Base-by-base conservation (phyloP, 1,140 invertebrate genomes). In the Solenopsis invicta region DNA sequence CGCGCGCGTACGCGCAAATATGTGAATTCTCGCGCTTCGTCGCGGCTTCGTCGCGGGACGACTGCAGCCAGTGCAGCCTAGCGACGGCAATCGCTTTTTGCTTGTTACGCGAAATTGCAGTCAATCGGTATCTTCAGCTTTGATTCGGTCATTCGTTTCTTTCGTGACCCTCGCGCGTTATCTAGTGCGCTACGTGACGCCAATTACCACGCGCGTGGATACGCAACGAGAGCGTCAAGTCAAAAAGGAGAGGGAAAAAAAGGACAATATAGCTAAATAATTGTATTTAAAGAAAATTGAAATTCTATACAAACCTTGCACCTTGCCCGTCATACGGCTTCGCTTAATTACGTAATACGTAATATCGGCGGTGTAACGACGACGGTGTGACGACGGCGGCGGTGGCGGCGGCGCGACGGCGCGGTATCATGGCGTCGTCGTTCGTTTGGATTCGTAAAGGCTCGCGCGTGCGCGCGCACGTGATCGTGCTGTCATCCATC, bases 181-280 rank as follows among this genome's bases (percentile, higher is more conserved):
- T 82, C 37, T 13, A 74, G 80, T 48, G 54, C 80, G 67, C 80
- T 37, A 82, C 78, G 78, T 59, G 78, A 71, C 64, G 66, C 54
- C 64, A 34, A 9, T 29, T 34, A 16, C 10, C 5, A 16, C n/a
- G 74, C 48, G 50, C 52, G 54, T 18, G 41, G 41, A 62, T 50
- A 45, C 29, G 54, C 54, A 41, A 62, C 41, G 67, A 48, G 41
- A 62, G 80, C 69, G 54, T 74, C 13, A 74, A 59, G 24, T 34
- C 48, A 29, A n/a, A 54, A 0, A 54, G 24, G 29, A 56, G 56
- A 24, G 34, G 18, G 52, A 1, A 29, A 62, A n/a, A 59, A 18
- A 41, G 24, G 12, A 29, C n/a, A 62, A 56, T 21, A 4, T 21
- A 4, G 10, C 34, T 13, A n/a, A 29, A 24, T 12, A 45, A 76